Base-by-base conservation (phyloP, 2,113 vertebrate species). In the Progne subis region DNA sequence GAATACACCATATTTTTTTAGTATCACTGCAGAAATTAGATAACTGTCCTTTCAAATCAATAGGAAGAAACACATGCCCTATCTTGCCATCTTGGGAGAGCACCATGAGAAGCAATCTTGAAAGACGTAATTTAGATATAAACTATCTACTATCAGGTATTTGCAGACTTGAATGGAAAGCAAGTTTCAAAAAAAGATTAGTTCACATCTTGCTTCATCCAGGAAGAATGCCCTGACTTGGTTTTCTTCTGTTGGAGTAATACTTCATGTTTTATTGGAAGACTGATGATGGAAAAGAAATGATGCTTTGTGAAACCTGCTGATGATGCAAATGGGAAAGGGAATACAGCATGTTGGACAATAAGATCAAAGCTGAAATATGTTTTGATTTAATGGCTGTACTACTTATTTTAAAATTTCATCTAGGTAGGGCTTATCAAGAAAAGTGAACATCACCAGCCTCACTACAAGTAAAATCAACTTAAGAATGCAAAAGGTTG, bases 261-360 rank as follows among this genome's bases (percentile, higher is more conserved):
- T 15, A 39, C 26, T 43, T 84, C 3, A 1, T 9, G 37, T 65
- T 83, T 74, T 82, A 61, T 8, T 83, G 50, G 52, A 90, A 69
- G 43, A 72, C 8, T 57, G 20, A 83, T 9, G 37, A 65, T 20
- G 28, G 50, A 80, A 80, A 60, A 68, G 26, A 86, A 37, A 70
- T 5, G 1, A 37, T 18, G 14, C 49, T 86, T 65, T 69, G 49
- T 77, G 46, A 88, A 83, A 74, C 6, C 37, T 61, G 76, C 0
- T 10, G 2, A 53, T 24, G 46, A 86, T 26, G 31, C 8, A 44
- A 75, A 63, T 6, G 8, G 9, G 20, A 78, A 81, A 91, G 34
- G 3, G 6, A 88, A 81, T 0, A 4, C 26, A 89, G 14, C 12
- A 67, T 9, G 13, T 14, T 2, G 1, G 29, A 77, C 1, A 1